Conservation (phyloP, 2,797 vertebrate species). For the Leptodactylus fallax region DNA sequence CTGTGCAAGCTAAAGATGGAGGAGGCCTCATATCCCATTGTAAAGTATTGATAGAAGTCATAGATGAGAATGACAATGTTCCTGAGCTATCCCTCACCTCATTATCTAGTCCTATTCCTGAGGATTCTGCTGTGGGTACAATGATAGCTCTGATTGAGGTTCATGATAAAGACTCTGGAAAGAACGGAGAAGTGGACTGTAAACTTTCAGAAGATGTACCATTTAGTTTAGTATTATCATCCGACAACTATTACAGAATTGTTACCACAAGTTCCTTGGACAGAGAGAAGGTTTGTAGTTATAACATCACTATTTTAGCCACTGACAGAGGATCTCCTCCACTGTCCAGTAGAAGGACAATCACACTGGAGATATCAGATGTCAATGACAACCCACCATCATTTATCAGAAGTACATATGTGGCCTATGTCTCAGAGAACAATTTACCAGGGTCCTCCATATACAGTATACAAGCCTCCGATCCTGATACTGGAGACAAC, state of each 20-base stretch:
- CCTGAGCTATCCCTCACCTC: slow-evolving; percentile 69
- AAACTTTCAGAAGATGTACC: slow-evolving; percentile 56
- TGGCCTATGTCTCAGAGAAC: slow-evolving; percentile 69
- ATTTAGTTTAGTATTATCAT: slow-evolving; percentile 66
- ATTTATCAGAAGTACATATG: slow-evolving; percentile 65
- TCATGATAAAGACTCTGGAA: slow-evolving; percentile 67
- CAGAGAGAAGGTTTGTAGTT: slow-evolving; percentile 69
- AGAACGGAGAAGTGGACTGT: slow-evolving; percentile 64
- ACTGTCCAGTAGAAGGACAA: slow-evolving; percentile 62
- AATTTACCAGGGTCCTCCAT: slow-evolving; percentile 63
- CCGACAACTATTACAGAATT: slow-evolving; percentile 68
- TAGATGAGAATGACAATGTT: slow-evolving; percentile 63
- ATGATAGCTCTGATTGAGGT: slow-evolving; percentile 68
- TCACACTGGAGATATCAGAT: slow-evolving; percentile 66
- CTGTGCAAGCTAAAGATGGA: slow-evolving; percentile 72
- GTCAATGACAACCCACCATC: slow-evolving; percentile 70
- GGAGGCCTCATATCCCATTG: slow-evolving; percentile 60
- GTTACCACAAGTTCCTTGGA: slow-evolving; percentile 65
- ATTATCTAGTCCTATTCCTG: slow-evolving; percentile 60
- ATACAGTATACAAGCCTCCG: slow-evolving; percentile 66
- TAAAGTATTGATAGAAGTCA: slow-evolving; percentile 42
- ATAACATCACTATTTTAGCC: slow-evolving; percentile 73
- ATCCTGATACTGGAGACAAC: slow-evolving; percentile 47
- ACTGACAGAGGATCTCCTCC: slow-evolving; percentile 67
- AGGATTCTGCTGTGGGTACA: slow-evolving; percentile 64